Conservation (phyloP, 2,888 invertebrate species). For the Pecten maximus region DNA sequence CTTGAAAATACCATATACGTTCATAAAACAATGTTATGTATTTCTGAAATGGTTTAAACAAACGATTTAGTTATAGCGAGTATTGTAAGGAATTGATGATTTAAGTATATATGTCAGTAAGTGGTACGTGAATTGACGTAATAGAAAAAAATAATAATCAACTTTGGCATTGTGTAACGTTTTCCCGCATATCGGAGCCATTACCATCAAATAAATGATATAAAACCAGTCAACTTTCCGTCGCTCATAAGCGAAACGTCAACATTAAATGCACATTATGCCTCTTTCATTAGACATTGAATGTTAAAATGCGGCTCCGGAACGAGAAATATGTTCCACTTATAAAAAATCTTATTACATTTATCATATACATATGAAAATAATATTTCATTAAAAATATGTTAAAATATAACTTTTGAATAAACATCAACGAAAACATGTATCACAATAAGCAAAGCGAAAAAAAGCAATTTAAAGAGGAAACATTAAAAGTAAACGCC, state of each 20-base stretch:
- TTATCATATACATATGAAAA: not conserved
- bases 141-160: not conserved
- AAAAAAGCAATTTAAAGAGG: not conserved
- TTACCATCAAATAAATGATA: not conserved
- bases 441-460: not conserved
- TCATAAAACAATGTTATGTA: no score
- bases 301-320: not conserved
- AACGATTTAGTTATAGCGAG: no score
- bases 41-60: not conserved
- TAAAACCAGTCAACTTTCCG: not conserved
- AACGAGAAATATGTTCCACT: not conserved
- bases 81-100: not conserved
- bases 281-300: not conserved
- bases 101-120: not conserved
- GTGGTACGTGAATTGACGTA: not conserved
- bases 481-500: not conserved
- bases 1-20: not conserved
- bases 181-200: not conserved
- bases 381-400: not conserved
- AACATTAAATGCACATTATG: not conserved
- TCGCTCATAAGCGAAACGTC: not conserved
- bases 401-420: not conserved
- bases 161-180: not conserved
- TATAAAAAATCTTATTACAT: not conserved
- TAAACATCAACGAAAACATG: not conserved